phyloP scores from a whole-genome alignment of 2,888 invertebrate species.

The Quadroppia sp. region DNA sequence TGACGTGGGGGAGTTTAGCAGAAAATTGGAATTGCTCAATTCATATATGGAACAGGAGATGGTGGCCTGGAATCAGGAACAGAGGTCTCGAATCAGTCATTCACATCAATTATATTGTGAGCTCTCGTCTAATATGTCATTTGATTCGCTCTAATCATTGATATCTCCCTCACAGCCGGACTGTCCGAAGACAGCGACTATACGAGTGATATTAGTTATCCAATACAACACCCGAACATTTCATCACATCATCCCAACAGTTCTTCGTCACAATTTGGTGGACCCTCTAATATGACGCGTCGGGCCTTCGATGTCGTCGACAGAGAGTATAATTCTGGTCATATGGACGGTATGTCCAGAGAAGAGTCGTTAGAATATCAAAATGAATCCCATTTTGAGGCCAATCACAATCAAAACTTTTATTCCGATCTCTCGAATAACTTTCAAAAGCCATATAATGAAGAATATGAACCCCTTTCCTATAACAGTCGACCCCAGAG shows the following conservation, averaged over 20 bases:
- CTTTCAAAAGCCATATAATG: slow-evolving; percentile 2
- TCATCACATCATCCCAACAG: slow-evolving; percentile 69
- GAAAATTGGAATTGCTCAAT: slow-evolving; percentile 84
- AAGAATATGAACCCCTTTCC: slow-evolving; percentile 40
- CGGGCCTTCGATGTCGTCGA: slow-evolving; percentile 39
- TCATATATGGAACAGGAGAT: slow-evolving; percentile 81
- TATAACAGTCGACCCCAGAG: slow-evolving; percentile 43
- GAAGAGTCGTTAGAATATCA: slow-evolving; percentile 39
- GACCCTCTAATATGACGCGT: slow-evolving; percentile 61
- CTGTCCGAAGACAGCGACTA: slow-evolving; percentile 96
- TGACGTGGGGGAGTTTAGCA: slow-evolving; percentile 78
- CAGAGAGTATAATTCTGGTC: slow-evolving; percentile 41
- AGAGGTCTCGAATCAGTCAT: slow-evolving; percentile 17
- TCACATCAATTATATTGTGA: slow-evolving; percentile 41
- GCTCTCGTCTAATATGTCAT: not conserved
- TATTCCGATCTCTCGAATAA: not conserved
- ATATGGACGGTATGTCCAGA: slow-evolving; percentile 32
- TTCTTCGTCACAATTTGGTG: slow-evolving; percentile 80
- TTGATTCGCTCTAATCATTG: not conserved
- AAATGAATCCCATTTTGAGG: slow-evolving; percentile 7
- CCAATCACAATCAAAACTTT: not conserved
- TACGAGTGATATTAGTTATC: slow-evolving; percentile 92
- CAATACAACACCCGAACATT: slow-evolving; percentile 61
- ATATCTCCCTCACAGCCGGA: slow-evolving; percentile 63
- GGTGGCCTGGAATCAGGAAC: slow-evolving; percentile 43